Conservation (phyloP, 2,888 invertebrate genomes). For the Sinelater perroti region DNA sequence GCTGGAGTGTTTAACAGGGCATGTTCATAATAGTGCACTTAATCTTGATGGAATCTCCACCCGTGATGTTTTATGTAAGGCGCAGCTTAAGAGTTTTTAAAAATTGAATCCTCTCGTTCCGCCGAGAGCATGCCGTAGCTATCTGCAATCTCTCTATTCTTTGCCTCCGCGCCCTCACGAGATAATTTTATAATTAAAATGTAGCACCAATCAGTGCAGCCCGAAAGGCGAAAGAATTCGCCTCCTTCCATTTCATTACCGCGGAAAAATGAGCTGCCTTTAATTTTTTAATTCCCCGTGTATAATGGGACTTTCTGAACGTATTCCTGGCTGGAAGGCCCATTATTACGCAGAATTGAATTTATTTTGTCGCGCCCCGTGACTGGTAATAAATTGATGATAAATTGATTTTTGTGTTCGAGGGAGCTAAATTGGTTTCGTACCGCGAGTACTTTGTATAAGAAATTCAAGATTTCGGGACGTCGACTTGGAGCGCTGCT, state of each 20-base stretch:
- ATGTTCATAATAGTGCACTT: slow-evolving; percentile 33
- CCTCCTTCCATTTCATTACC: slow-evolving; percentile 23
- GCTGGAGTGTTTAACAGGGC: slow-evolving; percentile 26
- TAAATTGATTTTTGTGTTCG: slow-evolving; percentile 41
- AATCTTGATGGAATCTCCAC: slow-evolving; percentile 34
- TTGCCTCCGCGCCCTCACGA: slow-evolving; percentile 12
- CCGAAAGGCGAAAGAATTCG: slow-evolving; percentile 9
- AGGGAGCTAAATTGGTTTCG: slow-evolving; percentile 39
- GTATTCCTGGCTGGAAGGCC: slow-evolving; percentile 32
- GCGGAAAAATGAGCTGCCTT: slow-evolving; percentile 7
- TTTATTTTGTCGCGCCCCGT: slow-evolving; percentile 39
- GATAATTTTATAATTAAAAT: slow-evolving; percentile 23
- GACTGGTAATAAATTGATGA: slow-evolving; percentile 41
- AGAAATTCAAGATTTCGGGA: slow-evolving; percentile 33
- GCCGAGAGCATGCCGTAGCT: slow-evolving; percentile 19
- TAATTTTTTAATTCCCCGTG: slow-evolving; percentile 33
- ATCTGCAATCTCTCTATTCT: slow-evolving; percentile 29
- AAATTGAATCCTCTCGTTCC: slow-evolving; percentile 29
- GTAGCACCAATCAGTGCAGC: slow-evolving; percentile 14
- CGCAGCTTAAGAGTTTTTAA: slow-evolving; percentile 31
- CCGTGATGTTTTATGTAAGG: slow-evolving; percentile 37
- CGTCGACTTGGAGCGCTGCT: slow-evolving; percentile 26
- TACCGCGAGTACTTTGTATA: slow-evolving; percentile 38
- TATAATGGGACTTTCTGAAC: slow-evolving; percentile 37
- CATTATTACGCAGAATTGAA: slow-evolving; percentile 38